Conservation (phyloP, 2,113 vertebrate genomes). For the Trogon surrucura region DNA sequence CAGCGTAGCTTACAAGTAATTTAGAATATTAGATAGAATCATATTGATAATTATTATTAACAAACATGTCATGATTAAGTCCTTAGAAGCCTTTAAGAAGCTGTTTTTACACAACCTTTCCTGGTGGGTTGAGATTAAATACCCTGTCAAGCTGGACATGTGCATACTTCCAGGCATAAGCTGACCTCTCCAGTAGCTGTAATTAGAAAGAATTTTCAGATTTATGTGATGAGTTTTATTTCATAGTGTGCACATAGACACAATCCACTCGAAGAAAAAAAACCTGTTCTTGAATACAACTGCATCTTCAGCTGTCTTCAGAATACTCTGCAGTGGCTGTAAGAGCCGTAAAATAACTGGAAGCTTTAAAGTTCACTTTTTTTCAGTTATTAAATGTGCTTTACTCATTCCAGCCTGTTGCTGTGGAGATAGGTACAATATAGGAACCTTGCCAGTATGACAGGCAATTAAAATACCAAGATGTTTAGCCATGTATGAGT, state of each 20-base stretch:
- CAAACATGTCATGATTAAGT: neutral
- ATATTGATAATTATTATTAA: slow-evolving; percentile 24
- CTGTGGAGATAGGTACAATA: slow-evolving; percentile 74
- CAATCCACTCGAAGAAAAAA: neutral
- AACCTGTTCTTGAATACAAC: neutral
- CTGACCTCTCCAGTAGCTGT: slow-evolving; percentile 36
- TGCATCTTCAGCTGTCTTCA: slow-evolving; percentile 24
- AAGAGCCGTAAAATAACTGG: slow-evolving; percentile 30
- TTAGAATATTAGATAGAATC: neutral
- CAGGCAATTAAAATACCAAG: slow-evolving; percentile 84
- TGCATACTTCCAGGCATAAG: slow-evolving; percentile 20
- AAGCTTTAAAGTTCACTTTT: slow-evolving; percentile 53
- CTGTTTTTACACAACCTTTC: neutral
- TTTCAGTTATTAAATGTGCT: slow-evolving; percentile 63
- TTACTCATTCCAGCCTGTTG: slow-evolving; percentile 72
- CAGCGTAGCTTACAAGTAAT: neutral
- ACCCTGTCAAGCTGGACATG: slow-evolving; percentile 33
- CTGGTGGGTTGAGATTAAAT: slow-evolving; percentile 44
- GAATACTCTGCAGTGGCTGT: neutral
- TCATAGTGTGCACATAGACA: neutral
- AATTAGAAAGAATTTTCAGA: slow-evolving; percentile 60
- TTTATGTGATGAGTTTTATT: slow-evolving; percentile 14
- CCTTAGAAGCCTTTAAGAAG: neutral
- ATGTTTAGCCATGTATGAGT: slow-evolving; percentile 80
- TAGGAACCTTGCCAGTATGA: slow-evolving; percentile 75